Evolutionary conservation across 2,888 invertebrate genomes (phyloP), one percentile per base, ranked within the genome.

Genomic region (Parnassius smintheus): DNA sequence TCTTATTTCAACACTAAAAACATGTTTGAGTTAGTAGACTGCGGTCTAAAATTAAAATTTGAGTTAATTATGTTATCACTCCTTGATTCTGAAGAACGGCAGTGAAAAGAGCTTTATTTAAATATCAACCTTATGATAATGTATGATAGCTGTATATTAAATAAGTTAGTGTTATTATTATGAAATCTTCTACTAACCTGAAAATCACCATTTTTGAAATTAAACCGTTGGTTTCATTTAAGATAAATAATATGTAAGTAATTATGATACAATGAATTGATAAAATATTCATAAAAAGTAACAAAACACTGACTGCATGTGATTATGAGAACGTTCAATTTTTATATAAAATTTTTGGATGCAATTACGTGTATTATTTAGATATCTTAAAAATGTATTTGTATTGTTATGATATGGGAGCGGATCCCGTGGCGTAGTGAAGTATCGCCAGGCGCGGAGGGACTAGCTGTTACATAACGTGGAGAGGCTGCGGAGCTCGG

Each of bases 401-500:
- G 22, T 51, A 51, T 9, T 1, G 42, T 50, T 53, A 48, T 18
- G 48, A 11, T n/a, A 62, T 46, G 67, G 66, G 68, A 60, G 65
- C 61, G 67, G 66, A 70, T 76, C 78, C 80, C 59, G 64, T 76
- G 75, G 79, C 84, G 86, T 84, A 80, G 73, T 78, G 75, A 78
- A 77, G 73, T 76, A 78, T 70, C 74, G 85, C 78, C 82, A 73
- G 82, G 78, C 83, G 79, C 76, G 72, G 70, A 79, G 83, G 86
- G 86, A 91, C 91, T 91, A 88, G 82, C 73, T 75, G 83, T 91
- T 90, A 83, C 88, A 79, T 91, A 89, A 91, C 78, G 81, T 70
- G 75, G 81, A 85, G 83, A 87, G 83, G 78, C 83, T 83, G 83
- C 69, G 72, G 72, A 79, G 82, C 83, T 85, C 78, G 81, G 81